Base-by-base conservation (phyloP, 2,888 invertebrate species). In the Macropis europaea region DNA sequence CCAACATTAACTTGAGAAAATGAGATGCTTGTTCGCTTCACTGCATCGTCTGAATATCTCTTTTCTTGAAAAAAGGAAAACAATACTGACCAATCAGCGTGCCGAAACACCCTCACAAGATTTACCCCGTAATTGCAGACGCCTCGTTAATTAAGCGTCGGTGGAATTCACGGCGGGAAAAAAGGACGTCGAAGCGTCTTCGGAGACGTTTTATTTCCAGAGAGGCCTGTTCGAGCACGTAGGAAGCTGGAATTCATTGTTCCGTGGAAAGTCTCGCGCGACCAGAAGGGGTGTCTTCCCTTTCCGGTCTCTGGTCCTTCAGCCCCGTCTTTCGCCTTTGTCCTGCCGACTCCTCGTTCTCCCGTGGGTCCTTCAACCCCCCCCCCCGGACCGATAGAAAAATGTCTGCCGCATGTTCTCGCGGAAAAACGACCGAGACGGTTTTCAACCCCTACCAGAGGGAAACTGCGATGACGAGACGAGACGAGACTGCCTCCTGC, bases 71-170 rank as follows among this genome's bases (percentile, higher is more conserved):
- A n/a, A n/a, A n/a, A n/a, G n/a, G n/a, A n/a, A n/a, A 52, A 57
- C 50, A 57, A 24, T 6, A 38, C 32, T 66, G 60, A 68, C 47
- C 60, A 60, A 70, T 60, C 68, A 43, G 40, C 63, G 40, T n/a
- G 45, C 22, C 47, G 30, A 9, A 36, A 45, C 57, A 15, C 22
- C 19, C 22, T 54, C 28, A 45, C 50, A 34, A 60, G 61, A 61
- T 40, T 59, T 57, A 54, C 50, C 30, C 47, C 45, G 52, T 77
- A 75, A 75, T 77, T 67, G 72, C 56, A 40, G 40, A 42, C 66
- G 72, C 63, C 54, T 69, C 67, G 54, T 78, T 78, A 78, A 78
- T 78, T 78, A 78, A 78, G 73, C 69, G 69, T 47, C 66, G 34
- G 36, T 59, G 73, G 69, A 78, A 78, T 78, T 61, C 66, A 15